phyloP scores from a whole-genome alignment of 1,140 invertebrate genomes.

The Oedothorax gibbosus region DNA sequence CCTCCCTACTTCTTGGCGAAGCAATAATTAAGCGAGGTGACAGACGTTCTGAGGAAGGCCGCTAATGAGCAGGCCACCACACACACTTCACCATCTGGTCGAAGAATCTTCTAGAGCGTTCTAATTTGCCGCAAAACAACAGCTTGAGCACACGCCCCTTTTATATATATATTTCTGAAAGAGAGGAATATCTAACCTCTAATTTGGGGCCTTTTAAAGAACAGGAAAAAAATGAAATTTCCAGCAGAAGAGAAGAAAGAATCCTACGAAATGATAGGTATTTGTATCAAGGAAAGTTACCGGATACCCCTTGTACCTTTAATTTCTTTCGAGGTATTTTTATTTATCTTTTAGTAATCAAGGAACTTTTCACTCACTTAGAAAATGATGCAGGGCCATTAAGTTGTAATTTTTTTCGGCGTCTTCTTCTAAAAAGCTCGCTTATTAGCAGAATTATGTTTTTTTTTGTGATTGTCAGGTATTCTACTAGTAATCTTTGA shows the following conservation, averaged over 20 bases:
- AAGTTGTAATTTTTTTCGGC: conserved; percentile 17
- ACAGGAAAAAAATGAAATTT: background rate
- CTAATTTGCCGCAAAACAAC: conserved; percentile 60
- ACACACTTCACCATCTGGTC: conserved; percentile 40
- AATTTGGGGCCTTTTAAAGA: conserved; percentile 51
- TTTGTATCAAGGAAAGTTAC: conserved; percentile 6
- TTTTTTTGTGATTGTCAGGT: background rate
- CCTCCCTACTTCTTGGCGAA: conserved; percentile 7
- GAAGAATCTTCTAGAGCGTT: conserved; percentile 32
- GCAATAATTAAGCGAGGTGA: conserved; percentile 60
- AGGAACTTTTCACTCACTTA: conserved; percentile 49
- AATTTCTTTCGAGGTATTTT: conserved; percentile 18
- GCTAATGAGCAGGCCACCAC: conserved; percentile 43
- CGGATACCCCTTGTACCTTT: conserved; percentile 19
- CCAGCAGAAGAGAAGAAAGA: no score
- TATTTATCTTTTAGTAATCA: conserved; percentile 42
- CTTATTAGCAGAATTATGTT: conserved; percentile 35
- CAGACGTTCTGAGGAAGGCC: conserved; percentile 49
- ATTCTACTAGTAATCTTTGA: conserved; percentile 2
- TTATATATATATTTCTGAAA: no score
- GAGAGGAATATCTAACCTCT: conserved; percentile 26
- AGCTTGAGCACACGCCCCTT: conserved; percentile 34
- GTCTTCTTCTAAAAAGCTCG: conserved; percentile 15
- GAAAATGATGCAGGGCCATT: conserved; percentile 47
- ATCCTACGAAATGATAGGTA: conserved; percentile 50